Evolutionary conservation across 2,888 invertebrate genomes (phyloP).

Genomic region (Polylopha cassiicola): DNA sequence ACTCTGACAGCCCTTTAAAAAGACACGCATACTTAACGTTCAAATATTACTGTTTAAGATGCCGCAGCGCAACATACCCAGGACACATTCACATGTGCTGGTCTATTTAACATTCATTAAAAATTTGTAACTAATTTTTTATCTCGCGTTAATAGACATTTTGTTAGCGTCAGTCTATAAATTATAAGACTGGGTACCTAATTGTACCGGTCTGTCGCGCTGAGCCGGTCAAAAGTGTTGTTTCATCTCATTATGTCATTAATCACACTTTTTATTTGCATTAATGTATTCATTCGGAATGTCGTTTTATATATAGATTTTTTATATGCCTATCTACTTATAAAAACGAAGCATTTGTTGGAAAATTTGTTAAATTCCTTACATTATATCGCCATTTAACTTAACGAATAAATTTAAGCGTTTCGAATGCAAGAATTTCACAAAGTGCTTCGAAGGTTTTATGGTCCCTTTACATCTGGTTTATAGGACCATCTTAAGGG

Average conservation of each 20-base stretch:
- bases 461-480: constrained; percentile 54
- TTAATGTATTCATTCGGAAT: constrained; percentile 10
- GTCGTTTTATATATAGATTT: too few relatives aligned
- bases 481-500: constrained; percentile 54
- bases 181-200: constrained; percentile 14
- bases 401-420: constrained; percentile 16
- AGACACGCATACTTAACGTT: constrained; percentile 68
- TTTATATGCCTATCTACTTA: too few relatives aligned
- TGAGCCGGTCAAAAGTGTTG: constrained; percentile 12
- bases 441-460: constrained; percentile 53
- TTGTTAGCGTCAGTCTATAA: constrained; percentile 12
- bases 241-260: constrained; percentile 10
- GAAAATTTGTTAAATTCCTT: constrained; percentile 3
- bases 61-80: constrained; percentile 45
- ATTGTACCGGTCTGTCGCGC: constrained; percentile 14
- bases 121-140: constrained; percentile 22
- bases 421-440: constrained; percentile 43
- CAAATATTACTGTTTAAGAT: constrained; percentile 61
- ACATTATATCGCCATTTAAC: constrained; percentile 15
- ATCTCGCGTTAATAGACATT: constrained; percentile 8
- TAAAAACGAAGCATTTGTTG: constrained; percentile 8
- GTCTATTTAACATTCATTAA: constrained; percentile 29
- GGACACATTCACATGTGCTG: constrained; percentile 14
- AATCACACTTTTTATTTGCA: constrained; percentile 19
- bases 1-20: constrained; percentile 64